These are phyloP conservation scores for Lepidotrigona ventralis DNA, from an alignment of 1,140 invertebrate species.

Conservation along the genomic window DNA sequence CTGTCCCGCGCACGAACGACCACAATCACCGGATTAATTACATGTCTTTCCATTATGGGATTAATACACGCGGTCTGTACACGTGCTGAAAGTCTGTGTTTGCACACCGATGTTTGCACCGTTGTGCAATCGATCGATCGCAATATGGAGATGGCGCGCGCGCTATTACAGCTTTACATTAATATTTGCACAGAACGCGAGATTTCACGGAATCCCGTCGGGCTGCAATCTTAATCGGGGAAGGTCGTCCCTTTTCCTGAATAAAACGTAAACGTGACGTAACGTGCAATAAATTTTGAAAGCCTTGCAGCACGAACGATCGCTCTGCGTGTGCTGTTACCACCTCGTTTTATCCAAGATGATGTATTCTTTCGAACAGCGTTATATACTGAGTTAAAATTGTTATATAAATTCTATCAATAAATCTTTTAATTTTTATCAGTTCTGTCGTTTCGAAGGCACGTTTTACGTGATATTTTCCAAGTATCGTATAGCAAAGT, in stretches of 20 bases:
- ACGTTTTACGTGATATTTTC: no score
- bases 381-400: no score
- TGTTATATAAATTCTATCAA: no score
- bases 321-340: not conserved
- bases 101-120: conserved; percentile 36
- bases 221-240: conserved; percentile 9
- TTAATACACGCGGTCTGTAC: conserved; percentile 31
- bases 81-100: conserved; percentile 43
- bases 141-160: conserved; percentile 38
- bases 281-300: not conserved
- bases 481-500: no score
- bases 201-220: conserved; percentile 26
- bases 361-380: no score
- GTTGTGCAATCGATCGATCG: conserved; percentile 43
- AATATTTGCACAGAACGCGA: conserved; percentile 43
- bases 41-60: conserved; percentile 48
- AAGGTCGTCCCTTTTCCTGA: not conserved
- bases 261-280: not conserved
- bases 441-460: no score
- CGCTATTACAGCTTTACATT: conserved; percentile 43
- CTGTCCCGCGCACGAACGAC: not conserved
- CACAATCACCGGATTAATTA: conserved; percentile 42
- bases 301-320: not conserved
- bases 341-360: not conserved
- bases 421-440: no score